phyloP scores from a whole-genome alignment of 2,113 vertebrate species.

The Indicator maculatus region DNA sequence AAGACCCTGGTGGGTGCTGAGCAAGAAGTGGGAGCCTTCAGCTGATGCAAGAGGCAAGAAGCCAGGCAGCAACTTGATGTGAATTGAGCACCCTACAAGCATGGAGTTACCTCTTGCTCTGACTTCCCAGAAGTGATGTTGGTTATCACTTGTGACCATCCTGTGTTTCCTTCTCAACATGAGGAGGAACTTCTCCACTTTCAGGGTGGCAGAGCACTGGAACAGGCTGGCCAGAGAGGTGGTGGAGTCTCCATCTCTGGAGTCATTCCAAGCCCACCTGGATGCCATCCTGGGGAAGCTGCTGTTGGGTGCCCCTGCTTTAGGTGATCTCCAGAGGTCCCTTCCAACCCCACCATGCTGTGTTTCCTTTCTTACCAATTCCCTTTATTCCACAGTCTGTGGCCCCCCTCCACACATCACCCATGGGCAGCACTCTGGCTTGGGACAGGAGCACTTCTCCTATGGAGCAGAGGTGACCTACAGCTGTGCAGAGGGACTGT shows the following conservation, averaged over 20 bases:
- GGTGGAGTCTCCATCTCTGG: too few relatives aligned
- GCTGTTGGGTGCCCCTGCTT: too few relatives aligned
- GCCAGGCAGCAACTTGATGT: not conserved
- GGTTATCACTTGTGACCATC: not conserved
- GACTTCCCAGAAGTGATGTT: not conserved
- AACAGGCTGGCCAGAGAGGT: too few relatives aligned
- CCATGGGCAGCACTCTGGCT: not conserved
- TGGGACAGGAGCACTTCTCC: rapidly evolving
- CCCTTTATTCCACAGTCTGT: not conserved
- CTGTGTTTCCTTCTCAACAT: too few relatives aligned
- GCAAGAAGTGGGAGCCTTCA: not conserved
- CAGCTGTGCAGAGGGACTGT: not conserved
- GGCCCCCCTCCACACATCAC: not conserved
- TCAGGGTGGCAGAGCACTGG: too few relatives aligned
- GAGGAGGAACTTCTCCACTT: too few relatives aligned
- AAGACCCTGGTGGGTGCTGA: not conserved
- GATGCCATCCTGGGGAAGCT: too few relatives aligned
- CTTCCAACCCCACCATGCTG: too few relatives aligned
- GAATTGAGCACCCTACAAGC: rapidly evolving
- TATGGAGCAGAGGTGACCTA: not conserved
- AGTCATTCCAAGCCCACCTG: too few relatives aligned
- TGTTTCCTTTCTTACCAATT: too few relatives aligned
- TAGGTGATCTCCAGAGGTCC: too few relatives aligned
- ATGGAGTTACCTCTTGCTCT: rapidly evolving
- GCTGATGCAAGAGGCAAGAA: not conserved